These are phyloP conservation scores for Ramphastos sulfuratus DNA, from an alignment of 2,113 vertebrate genomes.

Conservation along the genomic window DNA sequence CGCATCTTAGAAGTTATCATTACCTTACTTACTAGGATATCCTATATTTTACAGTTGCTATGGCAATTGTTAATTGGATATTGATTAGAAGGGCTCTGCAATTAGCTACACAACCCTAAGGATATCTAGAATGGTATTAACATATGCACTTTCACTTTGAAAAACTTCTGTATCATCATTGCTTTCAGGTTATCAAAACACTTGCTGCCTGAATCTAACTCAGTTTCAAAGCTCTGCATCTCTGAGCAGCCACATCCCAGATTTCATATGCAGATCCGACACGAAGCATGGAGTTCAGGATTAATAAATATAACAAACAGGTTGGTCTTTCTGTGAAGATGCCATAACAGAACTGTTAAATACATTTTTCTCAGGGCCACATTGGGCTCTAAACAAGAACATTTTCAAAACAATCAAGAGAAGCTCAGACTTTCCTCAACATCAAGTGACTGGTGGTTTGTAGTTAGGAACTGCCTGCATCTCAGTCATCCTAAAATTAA, in stretches of 20 bases:
- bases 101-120: slow-evolving; percentile 16
- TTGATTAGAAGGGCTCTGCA: slow-evolving; percentile 21
- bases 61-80: slow-evolving; percentile 37
- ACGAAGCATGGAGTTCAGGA: not conserved
- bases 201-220: not conserved
- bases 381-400: not conserved
- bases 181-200: slow-evolving; percentile 5
- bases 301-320: not conserved
- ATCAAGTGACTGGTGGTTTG: not conserved
- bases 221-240: not conserved
- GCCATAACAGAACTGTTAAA: not conserved
- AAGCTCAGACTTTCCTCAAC: not conserved
- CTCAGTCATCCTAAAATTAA: not conserved
- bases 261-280: not conserved
- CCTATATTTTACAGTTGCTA: slow-evolving; percentile 22
- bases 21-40: not conserved
- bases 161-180: not conserved
- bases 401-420: not conserved
- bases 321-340: not conserved
- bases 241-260: not conserved
- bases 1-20: not conserved
- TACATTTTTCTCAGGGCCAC: not conserved
- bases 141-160: not conserved
- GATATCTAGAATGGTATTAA: not conserved
- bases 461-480: not conserved